Evolutionary conservation across 2,797 vertebrate species (phyloP).

Genomic region (Cynopterus sphinx): DNA sequence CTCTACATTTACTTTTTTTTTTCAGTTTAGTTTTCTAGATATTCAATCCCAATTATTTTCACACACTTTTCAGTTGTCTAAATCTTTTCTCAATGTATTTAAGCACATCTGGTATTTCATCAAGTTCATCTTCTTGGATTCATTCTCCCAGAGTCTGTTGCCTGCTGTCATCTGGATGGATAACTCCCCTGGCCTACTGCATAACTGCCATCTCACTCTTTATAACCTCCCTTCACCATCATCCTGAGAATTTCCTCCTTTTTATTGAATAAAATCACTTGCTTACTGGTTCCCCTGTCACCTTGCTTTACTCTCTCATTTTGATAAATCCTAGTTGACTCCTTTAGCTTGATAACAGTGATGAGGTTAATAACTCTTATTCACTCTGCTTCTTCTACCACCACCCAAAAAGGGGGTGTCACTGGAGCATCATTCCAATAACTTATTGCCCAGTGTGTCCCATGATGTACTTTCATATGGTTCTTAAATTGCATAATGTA

Average conservation of each 20-base stretch:
- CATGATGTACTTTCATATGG: background rate
- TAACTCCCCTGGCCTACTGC: too few species aligned
- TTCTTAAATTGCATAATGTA: background rate
- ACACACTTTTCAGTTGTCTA: background rate
- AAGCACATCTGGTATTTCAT: background rate
- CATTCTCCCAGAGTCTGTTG: background rate
- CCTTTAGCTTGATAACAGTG: background rate
- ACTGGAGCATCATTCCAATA: background rate
- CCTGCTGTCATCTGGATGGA: background rate
- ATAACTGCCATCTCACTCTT: background rate
- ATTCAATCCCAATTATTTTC: background rate
- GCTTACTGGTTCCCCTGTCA: background rate
- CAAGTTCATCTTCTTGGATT: background rate
- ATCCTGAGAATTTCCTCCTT: background rate
- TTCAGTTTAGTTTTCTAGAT: background rate
- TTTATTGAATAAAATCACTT: background rate
- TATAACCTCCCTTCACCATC: background rate
- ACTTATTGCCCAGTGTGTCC: background rate
- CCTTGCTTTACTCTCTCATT: background rate
- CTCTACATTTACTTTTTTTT: background rate
- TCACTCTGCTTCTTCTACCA: background rate
- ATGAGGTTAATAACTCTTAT: background rate
- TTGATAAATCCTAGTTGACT: background rate
- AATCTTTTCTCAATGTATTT: background rate
- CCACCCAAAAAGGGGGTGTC: background rate